Conservation (phyloP, 2,797 vertebrate genomes). For the Selene dorsalis region DNA sequence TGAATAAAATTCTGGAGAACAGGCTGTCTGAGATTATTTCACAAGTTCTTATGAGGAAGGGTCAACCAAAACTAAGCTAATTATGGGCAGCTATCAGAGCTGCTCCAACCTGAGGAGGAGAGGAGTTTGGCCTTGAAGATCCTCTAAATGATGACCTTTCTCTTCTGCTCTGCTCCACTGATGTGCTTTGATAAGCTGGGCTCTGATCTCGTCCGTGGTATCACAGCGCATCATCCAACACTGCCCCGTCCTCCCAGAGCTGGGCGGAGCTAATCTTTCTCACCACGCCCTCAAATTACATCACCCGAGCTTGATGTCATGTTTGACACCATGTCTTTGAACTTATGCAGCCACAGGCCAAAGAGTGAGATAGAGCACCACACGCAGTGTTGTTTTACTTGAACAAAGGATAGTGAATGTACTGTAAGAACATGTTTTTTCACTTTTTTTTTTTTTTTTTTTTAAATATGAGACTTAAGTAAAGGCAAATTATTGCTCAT, state of each 20-base stretch:
- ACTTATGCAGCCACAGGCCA: conserved; percentile 53
- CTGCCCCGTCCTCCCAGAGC: conserved; percentile 30
- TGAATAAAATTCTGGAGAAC: conserved; percentile 40
- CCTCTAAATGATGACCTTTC: conserved; percentile 78
- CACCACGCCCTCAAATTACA: conserved; percentile 72
- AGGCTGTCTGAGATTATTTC: conserved; percentile 38
- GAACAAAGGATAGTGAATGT: conserved; percentile 33
- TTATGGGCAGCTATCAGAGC: conserved; percentile 66
- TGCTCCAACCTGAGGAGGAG: conserved; percentile 66
- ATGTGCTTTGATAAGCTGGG: conserved; percentile 81
- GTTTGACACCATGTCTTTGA: conserved; percentile 69
- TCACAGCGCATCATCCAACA: conserved; percentile 61
- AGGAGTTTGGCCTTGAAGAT: conserved; percentile 76
- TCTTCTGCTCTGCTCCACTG: conserved; percentile 64
- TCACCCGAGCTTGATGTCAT: conserved; percentile 67
- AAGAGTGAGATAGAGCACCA: conserved; percentile 27
- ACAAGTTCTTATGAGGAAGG: conserved; percentile 32
- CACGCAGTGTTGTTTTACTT: conserved; percentile 23
- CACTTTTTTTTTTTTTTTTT: neutral
- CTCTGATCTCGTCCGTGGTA: conserved; percentile 75
- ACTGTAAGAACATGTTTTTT: neutral
- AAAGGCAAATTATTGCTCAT: conserved; percentile 50
- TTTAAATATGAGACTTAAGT: conserved; percentile 18
- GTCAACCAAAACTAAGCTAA: conserved; percentile 69
- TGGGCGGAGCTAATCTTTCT: conserved; percentile 67